Evolutionary conservation across 2,113 vertebrate species (phyloP).

Genomic region (Proterorhinus semilunaris): DNA sequence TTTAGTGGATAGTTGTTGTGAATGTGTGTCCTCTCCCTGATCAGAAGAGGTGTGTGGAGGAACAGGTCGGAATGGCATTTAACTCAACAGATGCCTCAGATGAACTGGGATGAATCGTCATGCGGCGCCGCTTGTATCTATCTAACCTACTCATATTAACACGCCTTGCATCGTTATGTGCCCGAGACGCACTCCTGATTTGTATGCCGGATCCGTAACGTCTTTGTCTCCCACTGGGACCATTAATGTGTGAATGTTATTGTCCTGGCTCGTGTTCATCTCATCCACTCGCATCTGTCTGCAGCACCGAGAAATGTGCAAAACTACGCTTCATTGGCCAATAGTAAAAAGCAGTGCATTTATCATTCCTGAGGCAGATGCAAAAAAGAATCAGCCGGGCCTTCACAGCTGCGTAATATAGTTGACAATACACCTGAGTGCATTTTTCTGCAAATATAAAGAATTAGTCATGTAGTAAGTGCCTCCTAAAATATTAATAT

Average conservation of each 20-base stretch:
- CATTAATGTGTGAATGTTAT: constrained; percentile 56
- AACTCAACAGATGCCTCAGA: background rate
- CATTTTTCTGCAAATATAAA: background rate
- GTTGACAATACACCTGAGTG: background rate
- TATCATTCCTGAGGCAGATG: constrained; percentile 27
- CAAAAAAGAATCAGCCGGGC: constrained; percentile 1
- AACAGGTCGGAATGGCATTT: background rate
- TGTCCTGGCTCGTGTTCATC: constrained; percentile 52
- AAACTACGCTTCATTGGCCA: constrained; percentile 44
- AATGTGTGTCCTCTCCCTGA: background rate
- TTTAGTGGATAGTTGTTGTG: background rate
- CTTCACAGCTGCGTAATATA: background rate
- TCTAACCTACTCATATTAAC: background rate
- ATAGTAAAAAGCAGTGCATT: constrained; percentile 38
- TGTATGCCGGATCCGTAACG: constrained; percentile 26
- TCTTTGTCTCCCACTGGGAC: constrained; percentile 34
- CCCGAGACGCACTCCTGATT: constrained; percentile 1
- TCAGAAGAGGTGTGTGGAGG: background rate
- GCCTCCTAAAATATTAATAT: too few species aligned
- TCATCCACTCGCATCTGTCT: constrained; percentile 53
- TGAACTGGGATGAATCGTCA: background rate
- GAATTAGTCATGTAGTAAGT: too few species aligned
- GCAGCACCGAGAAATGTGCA: constrained; percentile 40
- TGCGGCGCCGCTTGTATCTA: background rate
- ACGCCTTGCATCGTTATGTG: background rate